Percentiles rank a stretch among this genome's conserved stretches.
Conservation (phyloP, 2,888 invertebrate species). For the Orchestes rusci region DNA sequence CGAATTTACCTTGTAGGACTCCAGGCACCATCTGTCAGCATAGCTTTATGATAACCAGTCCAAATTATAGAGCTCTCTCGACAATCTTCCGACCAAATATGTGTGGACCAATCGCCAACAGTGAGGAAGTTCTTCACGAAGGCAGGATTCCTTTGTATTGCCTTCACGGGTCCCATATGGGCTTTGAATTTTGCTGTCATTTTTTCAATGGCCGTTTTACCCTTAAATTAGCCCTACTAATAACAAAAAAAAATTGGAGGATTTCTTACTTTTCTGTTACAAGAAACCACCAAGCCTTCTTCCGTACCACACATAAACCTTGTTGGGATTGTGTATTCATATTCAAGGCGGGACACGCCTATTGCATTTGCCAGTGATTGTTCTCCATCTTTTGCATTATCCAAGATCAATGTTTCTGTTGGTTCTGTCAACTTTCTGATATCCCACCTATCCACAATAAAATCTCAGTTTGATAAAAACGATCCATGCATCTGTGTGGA, state of each 20-base stretch:
- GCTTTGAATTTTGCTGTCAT: slow-evolving; percentile 62
- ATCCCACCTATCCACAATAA: slow-evolving; percentile 69
- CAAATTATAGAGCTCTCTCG: slow-evolving; percentile 89
- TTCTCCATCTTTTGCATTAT: slow-evolving; percentile 57
- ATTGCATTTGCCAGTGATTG: slow-evolving; percentile 58
- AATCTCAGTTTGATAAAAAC: not conserved
- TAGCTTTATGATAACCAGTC: slow-evolving; percentile 68
- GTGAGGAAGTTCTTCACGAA: slow-evolving; percentile 93
- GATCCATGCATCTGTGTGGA: too few relatives aligned
- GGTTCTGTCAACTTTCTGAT: slow-evolving; percentile 66
- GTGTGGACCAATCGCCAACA: slow-evolving; percentile 91
- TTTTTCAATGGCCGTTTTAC: slow-evolving; percentile 72
- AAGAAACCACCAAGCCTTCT: slow-evolving; percentile 58
- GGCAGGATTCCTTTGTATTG: slow-evolving; percentile 85
- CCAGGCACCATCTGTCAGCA: slow-evolving; percentile 80
- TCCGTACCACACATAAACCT: slow-evolving; percentile 72
- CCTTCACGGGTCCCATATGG: slow-evolving; percentile 82
- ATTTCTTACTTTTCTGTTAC: slow-evolving; percentile 43
- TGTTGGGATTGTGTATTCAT: slow-evolving; percentile 77
- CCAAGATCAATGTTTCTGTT: slow-evolving; percentile 63
- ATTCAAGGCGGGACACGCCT: slow-evolving; percentile 71
- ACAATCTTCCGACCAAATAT: slow-evolving; percentile 95
- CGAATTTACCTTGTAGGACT: slow-evolving; percentile 67
- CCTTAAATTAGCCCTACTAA: slow-evolving; percentile 29
- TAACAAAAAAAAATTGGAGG: too few relatives aligned